A percentile compares a stretch with the other conserved stretches of the same genome.
Conservation (phyloP, 2,113 vertebrate genomes). For the Coracopsis vasa region DNA sequence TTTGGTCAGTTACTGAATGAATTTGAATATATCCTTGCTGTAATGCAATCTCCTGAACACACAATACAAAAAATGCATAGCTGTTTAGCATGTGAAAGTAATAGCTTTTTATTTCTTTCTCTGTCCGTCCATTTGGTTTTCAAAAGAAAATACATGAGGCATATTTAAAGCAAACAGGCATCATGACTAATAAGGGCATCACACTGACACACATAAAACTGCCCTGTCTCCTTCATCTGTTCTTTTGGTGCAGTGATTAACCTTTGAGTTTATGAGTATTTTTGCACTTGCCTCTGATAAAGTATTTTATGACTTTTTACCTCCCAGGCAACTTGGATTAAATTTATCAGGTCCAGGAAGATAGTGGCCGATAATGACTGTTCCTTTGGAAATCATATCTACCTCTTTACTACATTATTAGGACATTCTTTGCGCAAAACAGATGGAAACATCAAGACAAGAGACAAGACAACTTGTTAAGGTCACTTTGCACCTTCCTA, state of each 20-base stretch:
- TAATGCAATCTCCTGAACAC: not conserved
- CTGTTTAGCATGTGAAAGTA: not conserved
- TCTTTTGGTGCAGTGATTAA: conserved; percentile 79
- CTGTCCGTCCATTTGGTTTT: conserved; percentile 54
- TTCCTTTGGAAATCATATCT: conserved; percentile 67
- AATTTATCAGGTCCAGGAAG: conserved; percentile 69
- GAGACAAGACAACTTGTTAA: conserved; percentile 73
- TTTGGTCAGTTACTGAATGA: not conserved
- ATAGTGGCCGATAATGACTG: conserved; percentile 68
- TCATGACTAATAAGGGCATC: conserved; percentile 76
- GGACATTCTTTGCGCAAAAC: conserved; percentile 61
- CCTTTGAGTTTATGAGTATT: conserved; percentile 83
- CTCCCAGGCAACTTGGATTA: conserved; percentile 81
- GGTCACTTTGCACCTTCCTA: conserved; percentile 64
- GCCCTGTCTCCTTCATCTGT: conserved; percentile 76
- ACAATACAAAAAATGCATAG: not conserved
- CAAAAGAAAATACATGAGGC: conserved; percentile 53
- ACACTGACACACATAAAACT: conserved; percentile 72
- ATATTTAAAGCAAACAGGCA: conserved; percentile 59
- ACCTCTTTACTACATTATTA: conserved; percentile 44
- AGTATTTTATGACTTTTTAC: conserved; percentile 79
- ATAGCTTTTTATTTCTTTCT: conserved; percentile 31
- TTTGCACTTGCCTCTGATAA: conserved; percentile 78
- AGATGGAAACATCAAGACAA: conserved; percentile 72
- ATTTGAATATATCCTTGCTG: not conserved